A percentile compares a stretch with the other conserved stretches of the same genome.
Evolutionary conservation across 2,888 invertebrate genomes (phyloP).

Genomic region (Napeogenes sylphis): DNA sequence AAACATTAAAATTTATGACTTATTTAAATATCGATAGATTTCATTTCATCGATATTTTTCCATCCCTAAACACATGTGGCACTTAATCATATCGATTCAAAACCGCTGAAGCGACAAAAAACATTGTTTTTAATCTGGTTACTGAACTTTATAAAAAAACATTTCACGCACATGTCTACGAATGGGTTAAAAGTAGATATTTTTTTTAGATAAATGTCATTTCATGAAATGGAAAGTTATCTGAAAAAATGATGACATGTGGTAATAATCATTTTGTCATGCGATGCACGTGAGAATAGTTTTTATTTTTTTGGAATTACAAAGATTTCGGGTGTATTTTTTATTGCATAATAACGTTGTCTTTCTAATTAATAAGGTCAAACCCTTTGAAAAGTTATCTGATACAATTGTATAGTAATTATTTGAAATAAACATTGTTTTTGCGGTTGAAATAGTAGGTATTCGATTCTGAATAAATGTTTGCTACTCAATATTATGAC

Average conservation of each 20-base stretch:
- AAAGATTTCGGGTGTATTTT: slow-evolving; percentile 8
- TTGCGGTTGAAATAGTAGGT: no score
- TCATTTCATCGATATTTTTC: slow-evolving; percentile 28
- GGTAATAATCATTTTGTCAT: slow-evolving; percentile 61
- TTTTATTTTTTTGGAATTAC: slow-evolving; percentile 38
- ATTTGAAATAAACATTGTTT: no score
- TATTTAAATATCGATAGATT: background rate
- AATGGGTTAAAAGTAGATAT: slow-evolving; percentile 60
- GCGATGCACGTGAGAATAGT: slow-evolving; percentile 63
- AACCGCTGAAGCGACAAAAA: slow-evolving; percentile 67
- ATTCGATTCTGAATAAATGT: no score
- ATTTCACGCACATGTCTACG: slow-evolving; percentile 53
- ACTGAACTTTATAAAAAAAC: slow-evolving; percentile 66
- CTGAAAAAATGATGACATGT: slow-evolving; percentile 66
- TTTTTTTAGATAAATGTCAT: slow-evolving; percentile 62
- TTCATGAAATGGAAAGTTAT: slow-evolving; percentile 69
- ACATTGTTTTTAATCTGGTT: slow-evolving; percentile 67
- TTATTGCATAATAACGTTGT: slow-evolving; percentile 16
- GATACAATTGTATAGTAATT: no score
- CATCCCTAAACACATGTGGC: slow-evolving; percentile 64
- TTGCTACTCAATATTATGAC: no score
- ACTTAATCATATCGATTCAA: slow-evolving; percentile 71
- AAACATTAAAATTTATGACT: no score
- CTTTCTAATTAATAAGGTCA: no score
- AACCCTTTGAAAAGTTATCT: no score